Base-by-base conservation (phyloP, 2,888 invertebrate species). In the Dasypogon diadema region DNA sequence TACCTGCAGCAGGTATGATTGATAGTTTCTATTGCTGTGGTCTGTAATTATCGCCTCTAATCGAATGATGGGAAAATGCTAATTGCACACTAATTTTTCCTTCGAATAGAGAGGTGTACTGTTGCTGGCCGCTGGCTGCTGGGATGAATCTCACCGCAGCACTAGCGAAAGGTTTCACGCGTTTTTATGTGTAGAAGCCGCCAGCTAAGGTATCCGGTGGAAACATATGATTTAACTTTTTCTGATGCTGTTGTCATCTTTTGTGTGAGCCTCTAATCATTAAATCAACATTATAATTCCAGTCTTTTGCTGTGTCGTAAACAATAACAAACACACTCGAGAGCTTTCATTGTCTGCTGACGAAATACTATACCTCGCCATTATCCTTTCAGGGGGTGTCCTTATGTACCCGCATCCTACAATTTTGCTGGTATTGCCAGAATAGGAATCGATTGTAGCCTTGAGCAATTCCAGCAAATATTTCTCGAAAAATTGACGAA, bases 371-470 rank as follows among this genome's bases (percentile, higher is more conserved):
- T 42, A 1, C n/a, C 0, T 42, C 10, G 34, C 60, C 60, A 60
- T 60, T 60, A 37, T 60, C 60, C 60, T 37, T 60, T n/a, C 37
- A 16, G 21, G 34, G 10, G 5, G 10, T 18, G 18, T 60, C 16
- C 12, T 12, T 18, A 21, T 21, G 22, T 10, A 51, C 18, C 3
- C 16, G 51, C 14, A 10, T 5, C 42, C 2, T 12, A 42, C 42
- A 12, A 1, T 12, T n/a, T 1, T 34, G 16, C 10, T 16, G 18
- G 60, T 60, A 21, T 60, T 60, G 60, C 60, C 60, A 60, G 60
- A 42, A 60, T 18, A 2, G 37, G 60, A 60, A 58, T 58, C 58
- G 58, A 58, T 58, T 58, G 58, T 14, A 58, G 60, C 60, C 60
- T 60, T 60, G 60, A 60, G 18, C n/a, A 16, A 18, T 34, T 16